Conservation (phyloP, 2,797 vertebrate genomes). For the Argya squamiceps region DNA sequence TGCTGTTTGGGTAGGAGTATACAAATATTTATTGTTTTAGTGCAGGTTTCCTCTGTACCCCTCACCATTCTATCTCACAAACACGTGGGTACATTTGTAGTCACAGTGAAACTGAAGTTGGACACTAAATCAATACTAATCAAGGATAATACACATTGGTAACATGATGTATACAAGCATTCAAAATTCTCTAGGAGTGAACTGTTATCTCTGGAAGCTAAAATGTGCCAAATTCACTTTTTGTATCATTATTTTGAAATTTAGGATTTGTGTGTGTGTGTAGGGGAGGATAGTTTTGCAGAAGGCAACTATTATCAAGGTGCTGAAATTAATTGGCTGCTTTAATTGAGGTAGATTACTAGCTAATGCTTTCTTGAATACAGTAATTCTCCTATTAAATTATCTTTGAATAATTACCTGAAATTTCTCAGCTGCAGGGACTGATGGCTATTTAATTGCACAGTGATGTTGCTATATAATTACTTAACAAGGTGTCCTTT, state of each 20-base stretch:
- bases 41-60: not conserved
- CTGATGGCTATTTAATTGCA: slow-evolving; percentile 88
- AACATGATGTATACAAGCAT: not conserved
- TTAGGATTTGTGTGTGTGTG: slow-evolving; percentile 53
- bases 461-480: slow-evolving; percentile 84
- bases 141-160: not conserved
- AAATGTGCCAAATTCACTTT: slow-evolving; percentile 55
- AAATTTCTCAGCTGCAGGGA: slow-evolving; percentile 86
- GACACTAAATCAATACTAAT: not conserved
- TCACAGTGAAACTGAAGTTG: not conserved
- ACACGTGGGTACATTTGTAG: rapidly evolving
- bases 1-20: not conserved
- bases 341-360: slow-evolving; percentile 88
- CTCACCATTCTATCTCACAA: not conserved
- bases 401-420: slow-evolving; percentile 89
- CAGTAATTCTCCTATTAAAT: slow-evolving; percentile 89
- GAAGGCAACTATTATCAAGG: slow-evolving; percentile 83
- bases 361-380: slow-evolving; percentile 88
- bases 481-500: slow-evolving; percentile 88
- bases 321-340: slow-evolving; percentile 86
- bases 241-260: slow-evolving; percentile 70
- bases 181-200: not conserved
- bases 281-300: slow-evolving; percentile 77
- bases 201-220: not conserved
- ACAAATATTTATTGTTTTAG: not conserved